phyloP scores from a whole-genome alignment of 2,797 vertebrate species.

The Chaetodon trifasciatus region DNA sequence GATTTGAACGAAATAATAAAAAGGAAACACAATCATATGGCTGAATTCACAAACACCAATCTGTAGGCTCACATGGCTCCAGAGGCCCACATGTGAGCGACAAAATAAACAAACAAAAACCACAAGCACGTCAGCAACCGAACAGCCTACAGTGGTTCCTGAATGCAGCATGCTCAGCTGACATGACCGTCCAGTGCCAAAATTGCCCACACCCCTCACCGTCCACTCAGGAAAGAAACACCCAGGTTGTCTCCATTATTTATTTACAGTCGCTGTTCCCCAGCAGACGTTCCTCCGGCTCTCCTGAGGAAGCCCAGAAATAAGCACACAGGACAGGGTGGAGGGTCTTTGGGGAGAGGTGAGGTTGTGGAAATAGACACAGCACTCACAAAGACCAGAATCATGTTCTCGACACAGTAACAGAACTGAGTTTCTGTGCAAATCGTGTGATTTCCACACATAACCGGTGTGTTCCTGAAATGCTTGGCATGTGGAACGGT shows the following conservation, averaged over 20 bases:
- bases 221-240: constrained; percentile 84
- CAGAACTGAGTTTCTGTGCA: constrained; percentile 19
- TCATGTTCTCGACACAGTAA: constrained; percentile 32
- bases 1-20: constrained; percentile 39
- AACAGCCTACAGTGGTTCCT: constrained; percentile 35
- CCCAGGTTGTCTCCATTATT: constrained; percentile 83
- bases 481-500: constrained; percentile 63
- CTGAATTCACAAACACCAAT: constrained; percentile 26
- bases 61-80: constrained; percentile 2
- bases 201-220: constrained; percentile 70
- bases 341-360: constrained; percentile 66
- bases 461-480: constrained; percentile 40
- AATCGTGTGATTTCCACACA: constrained; percentile 21
- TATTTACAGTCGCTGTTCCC: constrained; percentile 79
- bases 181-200: constrained; percentile 56
- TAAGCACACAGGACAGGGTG: constrained; percentile 77
- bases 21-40: constrained; percentile 32
- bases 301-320: constrained; percentile 78
- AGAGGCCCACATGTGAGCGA: constrained; percentile 5
- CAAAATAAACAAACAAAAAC: constrained; percentile 40
- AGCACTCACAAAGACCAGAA: constrained; percentile 26
- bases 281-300: constrained; percentile 71
- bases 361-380: constrained; percentile 46
- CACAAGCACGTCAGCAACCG: constrained; percentile 27
- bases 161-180: constrained; percentile 53